phyloP scores from a whole-genome alignment of 2,888 invertebrate genomes.

The Malachius bipustulatus region DNA sequence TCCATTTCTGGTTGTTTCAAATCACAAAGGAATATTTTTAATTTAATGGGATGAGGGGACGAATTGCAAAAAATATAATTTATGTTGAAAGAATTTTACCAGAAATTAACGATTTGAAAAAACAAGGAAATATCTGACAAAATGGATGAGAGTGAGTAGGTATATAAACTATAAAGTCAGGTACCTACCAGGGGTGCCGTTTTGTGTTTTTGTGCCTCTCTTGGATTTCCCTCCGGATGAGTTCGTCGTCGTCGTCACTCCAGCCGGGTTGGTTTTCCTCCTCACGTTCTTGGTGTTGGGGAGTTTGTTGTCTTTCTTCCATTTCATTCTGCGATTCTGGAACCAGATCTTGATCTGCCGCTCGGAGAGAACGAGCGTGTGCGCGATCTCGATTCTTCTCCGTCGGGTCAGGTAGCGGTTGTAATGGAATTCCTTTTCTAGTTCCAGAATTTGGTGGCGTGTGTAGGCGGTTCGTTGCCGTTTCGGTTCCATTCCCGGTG shows the following conservation, averaged over 20 bases:
- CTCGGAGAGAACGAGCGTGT: slow-evolving; percentile 85
- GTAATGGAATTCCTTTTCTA: slow-evolving; percentile 97
- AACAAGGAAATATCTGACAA: no score
- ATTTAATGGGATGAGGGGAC: no score
- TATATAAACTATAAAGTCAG: no score
- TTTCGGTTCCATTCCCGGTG: slow-evolving; percentile 91
- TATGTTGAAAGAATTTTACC: no score
- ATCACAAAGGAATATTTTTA: no score
- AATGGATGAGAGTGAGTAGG: no score
- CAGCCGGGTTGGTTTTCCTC: slow-evolving; percentile 66
- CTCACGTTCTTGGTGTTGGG: slow-evolving; percentile 70
- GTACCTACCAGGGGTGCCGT: slow-evolving; percentile 39
- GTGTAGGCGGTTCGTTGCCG: slow-evolving; percentile 95
- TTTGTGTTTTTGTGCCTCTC: slow-evolving; percentile 36
- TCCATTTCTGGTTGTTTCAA: no score
- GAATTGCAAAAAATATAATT: no score
- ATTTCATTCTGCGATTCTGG: slow-evolving; percentile 75
- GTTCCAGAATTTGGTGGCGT: slow-evolving; percentile 91
- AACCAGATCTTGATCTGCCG: slow-evolving; percentile 87
- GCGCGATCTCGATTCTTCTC: slow-evolving; percentile 93
- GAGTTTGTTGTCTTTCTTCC: slow-evolving; percentile 79
- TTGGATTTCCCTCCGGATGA: slow-evolving; percentile 32
- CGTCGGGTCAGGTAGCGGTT: slow-evolving; percentile 92
- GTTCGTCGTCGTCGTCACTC: slow-evolving; percentile 48
- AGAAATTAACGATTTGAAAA: no score